Base-by-base conservation (phyloP, 2,797 vertebrate genomes). In the Sebastolobus alascanus region DNA sequence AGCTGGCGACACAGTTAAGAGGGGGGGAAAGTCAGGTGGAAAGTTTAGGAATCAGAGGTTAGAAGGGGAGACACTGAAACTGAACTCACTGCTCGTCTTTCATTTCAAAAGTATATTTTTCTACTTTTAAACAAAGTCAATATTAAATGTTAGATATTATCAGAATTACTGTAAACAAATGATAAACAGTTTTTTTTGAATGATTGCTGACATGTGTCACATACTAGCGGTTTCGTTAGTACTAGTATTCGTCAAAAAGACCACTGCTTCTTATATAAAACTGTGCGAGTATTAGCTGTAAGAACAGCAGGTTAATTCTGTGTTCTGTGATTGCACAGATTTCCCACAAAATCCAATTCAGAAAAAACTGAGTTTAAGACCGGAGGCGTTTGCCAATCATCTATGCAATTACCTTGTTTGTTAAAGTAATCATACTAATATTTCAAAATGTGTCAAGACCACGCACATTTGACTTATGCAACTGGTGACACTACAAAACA, bases 1-100 rank as follows among this genome's bases (percentile, higher is more conserved):
- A 92, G 69, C 56, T 40, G 20, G 86, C 71, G 87, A 92, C 91
- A 92, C 89, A 93, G 84, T 93, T 92, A 87, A 79, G 56, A 87
- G 75, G 52, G 75, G 50, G 18, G 56, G 1, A 2, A 66, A 79
- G 78, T 73, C 79, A 90, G 89, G 86, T 90, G 85, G 77, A 89
- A 90, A 91, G 87, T 92, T 91, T 72, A 56, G 35, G 59, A 88
- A 76, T 74, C 50, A 58, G 35, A 38, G 56, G 70, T 35, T 37
- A 52, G 63, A 80, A 64, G 12, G 13, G 12, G 66, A 73, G 1
- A 52, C 43, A 50, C 43, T 20, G 43, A 50, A 50, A 50, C 43
- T 50, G 20, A n/a, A 52, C 50, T 52, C 50, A 52, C 50, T 52
- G 20, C 38, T 56, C 13, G 2, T 68, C 20, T 25, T 55, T 69